phyloP scores from a whole-genome alignment of 2,888 invertebrate species.

The Bugulina stolonifera region DNA sequence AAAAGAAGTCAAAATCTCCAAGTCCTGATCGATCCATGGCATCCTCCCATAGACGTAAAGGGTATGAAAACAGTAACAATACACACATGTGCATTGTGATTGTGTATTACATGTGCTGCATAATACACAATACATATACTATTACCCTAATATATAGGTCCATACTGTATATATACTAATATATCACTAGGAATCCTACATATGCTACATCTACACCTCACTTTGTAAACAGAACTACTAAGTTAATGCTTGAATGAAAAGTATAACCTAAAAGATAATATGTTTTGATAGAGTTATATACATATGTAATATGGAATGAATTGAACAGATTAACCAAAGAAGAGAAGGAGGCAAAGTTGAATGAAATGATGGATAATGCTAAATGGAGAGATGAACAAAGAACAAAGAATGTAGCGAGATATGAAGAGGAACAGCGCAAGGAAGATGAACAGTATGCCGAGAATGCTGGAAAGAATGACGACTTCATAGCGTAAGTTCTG shows the following conservation, averaged over 20 bases:
- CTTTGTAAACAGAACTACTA: too few relatives aligned
- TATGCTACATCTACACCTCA: too few relatives aligned
- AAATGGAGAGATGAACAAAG: constrained; percentile 55
- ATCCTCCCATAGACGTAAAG: not conserved
- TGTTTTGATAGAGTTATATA: too few relatives aligned
- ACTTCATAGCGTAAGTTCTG: constrained; percentile 47
- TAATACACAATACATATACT: too few relatives aligned
- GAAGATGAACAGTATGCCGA: constrained; percentile 44
- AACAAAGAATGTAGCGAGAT: constrained; percentile 50
- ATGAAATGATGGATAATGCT: constrained; percentile 80
- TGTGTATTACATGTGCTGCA: too few relatives aligned
- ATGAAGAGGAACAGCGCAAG: constrained; percentile 49
- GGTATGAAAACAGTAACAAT: not conserved
- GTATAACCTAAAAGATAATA: too few relatives aligned
- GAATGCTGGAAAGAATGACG: constrained; percentile 33
- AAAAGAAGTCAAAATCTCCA: constrained; percentile 16
- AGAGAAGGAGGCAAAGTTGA: constrained; percentile 66
- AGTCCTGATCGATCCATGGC: not conserved
- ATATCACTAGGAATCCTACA: too few relatives aligned
- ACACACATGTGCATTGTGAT: too few relatives aligned
- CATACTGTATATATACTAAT: too few relatives aligned
- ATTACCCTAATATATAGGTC: too few relatives aligned
- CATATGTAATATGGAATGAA: too few relatives aligned
- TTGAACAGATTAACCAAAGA: constrained; percentile 44
- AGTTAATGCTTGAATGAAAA: too few relatives aligned